These are phyloP conservation scores for Notospermus geniculatus DNA, from an alignment of 1,140 invertebrate species.

Conservation along the genomic window DNA sequence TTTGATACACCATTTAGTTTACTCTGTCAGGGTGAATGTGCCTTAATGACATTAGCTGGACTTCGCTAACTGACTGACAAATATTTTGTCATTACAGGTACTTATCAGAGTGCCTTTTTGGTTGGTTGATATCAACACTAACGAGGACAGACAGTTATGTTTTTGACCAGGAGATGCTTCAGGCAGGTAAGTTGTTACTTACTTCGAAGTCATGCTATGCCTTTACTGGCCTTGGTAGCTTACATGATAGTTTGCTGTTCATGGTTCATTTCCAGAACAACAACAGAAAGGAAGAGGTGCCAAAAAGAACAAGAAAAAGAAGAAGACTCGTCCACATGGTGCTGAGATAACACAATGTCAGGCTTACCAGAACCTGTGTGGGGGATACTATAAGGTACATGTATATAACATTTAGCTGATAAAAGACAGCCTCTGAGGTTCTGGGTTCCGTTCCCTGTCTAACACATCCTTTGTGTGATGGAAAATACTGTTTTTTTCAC, in stretches of 20 bases:
- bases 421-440: too few species aligned
- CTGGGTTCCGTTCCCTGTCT: too few species aligned
- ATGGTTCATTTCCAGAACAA: slow-evolving; percentile 25
- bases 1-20: not conserved
- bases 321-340: slow-evolving; percentile 72
- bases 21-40: not conserved
- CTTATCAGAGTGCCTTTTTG: slow-evolving; percentile 91
- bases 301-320: slow-evolving; percentile 58
- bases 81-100: slow-evolving; percentile 65
- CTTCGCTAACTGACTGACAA: too few species aligned
- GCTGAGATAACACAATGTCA: slow-evolving; percentile 83
- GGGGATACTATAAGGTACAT: slow-evolving; percentile 89
- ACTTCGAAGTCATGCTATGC: too few species aligned
- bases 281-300: slow-evolving; percentile 45
- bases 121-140: slow-evolving; percentile 87
- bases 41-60: too few species aligned
- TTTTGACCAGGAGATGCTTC: slow-evolving; percentile 69
- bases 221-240: too few species aligned
- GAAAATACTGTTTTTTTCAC: too few species aligned
- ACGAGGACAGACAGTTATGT: slow-evolving; percentile 83
- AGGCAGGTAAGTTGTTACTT: slow-evolving; percentile 24
- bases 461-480: too few species aligned
- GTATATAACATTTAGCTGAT: too few species aligned
- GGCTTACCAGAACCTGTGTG: slow-evolving; percentile 88
- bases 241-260: too few species aligned